Conservation (phyloP, 2,888 invertebrate species). For the Phortica okadai region DNA sequence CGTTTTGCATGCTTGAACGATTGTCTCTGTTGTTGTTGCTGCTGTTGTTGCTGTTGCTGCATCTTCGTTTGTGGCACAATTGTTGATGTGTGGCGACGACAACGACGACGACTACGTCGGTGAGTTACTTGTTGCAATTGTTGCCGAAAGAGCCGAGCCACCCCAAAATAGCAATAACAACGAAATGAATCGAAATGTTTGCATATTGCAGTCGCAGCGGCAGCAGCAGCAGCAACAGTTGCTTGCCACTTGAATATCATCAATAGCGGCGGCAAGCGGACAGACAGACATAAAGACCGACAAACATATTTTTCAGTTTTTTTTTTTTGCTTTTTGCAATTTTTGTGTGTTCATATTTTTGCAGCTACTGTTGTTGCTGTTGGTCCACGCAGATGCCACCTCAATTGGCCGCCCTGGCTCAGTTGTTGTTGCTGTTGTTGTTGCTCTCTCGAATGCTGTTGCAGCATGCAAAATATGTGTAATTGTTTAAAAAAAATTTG, state of each 20-base stretch:
- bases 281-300: neutral
- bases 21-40: constrained; percentile 53
- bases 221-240: constrained; percentile 42
- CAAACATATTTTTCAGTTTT: constrained; percentile 10
- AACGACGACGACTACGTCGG: constrained; percentile 49
- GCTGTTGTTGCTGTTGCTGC: constrained; percentile 55
- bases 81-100: constrained; percentile 52
- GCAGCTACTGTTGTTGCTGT: constrained; percentile 42
- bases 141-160: constrained; percentile 15
- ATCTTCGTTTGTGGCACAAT: constrained; percentile 54
- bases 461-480: constrained; percentile 67
- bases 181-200: neutral
- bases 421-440: constrained; percentile 54
- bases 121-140: constrained; percentile 44
- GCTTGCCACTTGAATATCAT: neutral
- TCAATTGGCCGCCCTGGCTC: constrained; percentile 55
- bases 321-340: constrained; percentile 28
- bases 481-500: constrained; percentile 61
- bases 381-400: constrained; percentile 40
- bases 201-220: constrained; percentile 44
- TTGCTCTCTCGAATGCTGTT: constrained; percentile 56
- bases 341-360: constrained; percentile 35
- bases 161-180: constrained; percentile 1
- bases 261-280: neutral
- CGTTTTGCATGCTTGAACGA: constrained; percentile 65